phyloP scores from a whole-genome alignment of 2,113 vertebrate genomes.

The Pteruthius melanotis region DNA sequence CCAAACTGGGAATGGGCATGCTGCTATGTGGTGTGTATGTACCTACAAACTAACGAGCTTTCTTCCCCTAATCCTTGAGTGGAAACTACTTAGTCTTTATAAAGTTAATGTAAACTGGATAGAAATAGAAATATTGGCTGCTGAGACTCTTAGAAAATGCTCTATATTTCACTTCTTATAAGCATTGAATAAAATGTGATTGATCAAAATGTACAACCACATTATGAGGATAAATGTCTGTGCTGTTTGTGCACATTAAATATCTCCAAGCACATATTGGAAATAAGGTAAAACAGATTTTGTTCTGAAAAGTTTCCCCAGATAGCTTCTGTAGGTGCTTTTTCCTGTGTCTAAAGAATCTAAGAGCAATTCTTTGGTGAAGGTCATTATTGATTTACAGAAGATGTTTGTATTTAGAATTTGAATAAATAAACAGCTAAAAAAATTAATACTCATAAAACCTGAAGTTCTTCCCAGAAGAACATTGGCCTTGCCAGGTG shows the following conservation, averaged over 20 bases:
- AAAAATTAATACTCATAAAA: background rate
- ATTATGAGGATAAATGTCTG: background rate
- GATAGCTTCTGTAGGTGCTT: background rate
- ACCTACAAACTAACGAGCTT: background rate
- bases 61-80: background rate
- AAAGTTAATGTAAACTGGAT: background rate
- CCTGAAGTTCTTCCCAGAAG: background rate
- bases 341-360: background rate
- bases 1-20: background rate
- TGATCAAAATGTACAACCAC: background rate
- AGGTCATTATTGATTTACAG: background rate
- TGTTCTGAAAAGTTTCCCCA: background rate
- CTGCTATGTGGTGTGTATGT: background rate
- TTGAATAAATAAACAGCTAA: background rate
- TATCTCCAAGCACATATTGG: background rate
- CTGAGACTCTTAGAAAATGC: background rate
- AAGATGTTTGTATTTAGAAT: background rate
- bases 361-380: background rate
- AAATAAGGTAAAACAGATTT: background rate
- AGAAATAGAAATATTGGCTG: background rate
- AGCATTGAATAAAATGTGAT: background rate
- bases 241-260: background rate
- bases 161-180: background rate
- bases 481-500: background rate
- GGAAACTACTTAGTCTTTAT: background rate